Evolutionary conservation across 2,797 vertebrate genomes (phyloP).

Genomic region (Thamnophis elegans): DNA sequence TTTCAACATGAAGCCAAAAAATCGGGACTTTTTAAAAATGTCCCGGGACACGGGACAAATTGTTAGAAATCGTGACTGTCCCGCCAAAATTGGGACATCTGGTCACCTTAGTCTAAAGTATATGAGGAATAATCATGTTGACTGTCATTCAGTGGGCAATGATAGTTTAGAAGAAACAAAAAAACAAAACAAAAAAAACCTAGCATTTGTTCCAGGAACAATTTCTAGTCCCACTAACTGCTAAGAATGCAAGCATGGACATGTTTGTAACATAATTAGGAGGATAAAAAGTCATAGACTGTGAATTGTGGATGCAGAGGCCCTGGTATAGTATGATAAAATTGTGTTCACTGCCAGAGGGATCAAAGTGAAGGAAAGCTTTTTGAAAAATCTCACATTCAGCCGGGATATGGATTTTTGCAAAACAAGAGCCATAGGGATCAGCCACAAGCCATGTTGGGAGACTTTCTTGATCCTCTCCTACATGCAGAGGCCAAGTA

Average conservation of each 20-base stretch:
- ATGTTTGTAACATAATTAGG: not conserved
- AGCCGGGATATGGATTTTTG: not conserved
- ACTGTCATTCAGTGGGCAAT: not conserved
- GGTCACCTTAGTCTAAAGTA: not conserved
- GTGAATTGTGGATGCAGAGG: not conserved
- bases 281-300: not conserved
- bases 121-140: not conserved
- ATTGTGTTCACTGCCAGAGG: not conserved
- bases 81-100: too few species aligned
- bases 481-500: not conserved
- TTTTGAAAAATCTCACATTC: not conserved
- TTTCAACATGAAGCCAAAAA: too few species aligned
- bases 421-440: not conserved
- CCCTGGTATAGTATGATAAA: not conserved
- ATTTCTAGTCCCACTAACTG: not conserved
- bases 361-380: not conserved
- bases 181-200: not conserved
- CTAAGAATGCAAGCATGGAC: not conserved
- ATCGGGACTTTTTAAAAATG: too few species aligned
- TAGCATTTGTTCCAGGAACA: not conserved
- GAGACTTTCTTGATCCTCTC: not conserved
- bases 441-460: not conserved
- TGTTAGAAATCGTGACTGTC: too few species aligned
- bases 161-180: not conserved
- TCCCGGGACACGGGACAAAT: too few species aligned